Evolutionary conservation across 2,797 vertebrate species (phyloP), one percentile per base, ranked within the genome.

Genomic region (Borostomias antarcticus): DNA sequence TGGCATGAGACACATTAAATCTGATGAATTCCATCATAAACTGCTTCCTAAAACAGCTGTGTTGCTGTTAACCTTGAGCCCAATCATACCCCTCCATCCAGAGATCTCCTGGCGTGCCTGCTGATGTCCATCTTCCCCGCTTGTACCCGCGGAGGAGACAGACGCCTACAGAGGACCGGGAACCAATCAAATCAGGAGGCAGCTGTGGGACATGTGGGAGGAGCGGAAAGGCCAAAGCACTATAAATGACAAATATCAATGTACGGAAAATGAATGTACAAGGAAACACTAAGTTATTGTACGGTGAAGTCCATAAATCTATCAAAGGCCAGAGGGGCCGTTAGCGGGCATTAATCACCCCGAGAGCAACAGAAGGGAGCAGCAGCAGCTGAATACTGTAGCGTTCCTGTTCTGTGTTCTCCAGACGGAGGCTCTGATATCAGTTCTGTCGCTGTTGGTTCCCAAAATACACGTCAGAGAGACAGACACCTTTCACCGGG

Each of bases 291-390:
- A 83, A 82, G 81, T 87, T 90, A 89, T 88, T 86, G 81, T 84
- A 84, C 74, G 59, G 58, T 73, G 70, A 88, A 89, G 79, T 91
- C 89, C 83, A 91, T 92, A 83, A 90, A 92, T 92, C 90, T 80
- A 88, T 90, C 85, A 79, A 82, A 88, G 91, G 85, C 86, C 88
- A 91, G 64, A 61, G 68, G 72, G 80, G 69, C 76, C 81, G 74
- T 82, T 72, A 75, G 82, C 79, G 77, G 76, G 68, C 87, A 90
- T 92, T 89, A 91, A 89, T 93, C 90, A 89, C 52, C 56, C 40
- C 26, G 70, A 77, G 74, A 87, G 68, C 54, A 74, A 40, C 21
- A 19, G 23, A 54, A 30, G 59, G 43, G 23, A 30, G 54, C 58
- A 63, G 69, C 68, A 62, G 72, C 30, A 67, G 75, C 21, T 47